Base-by-base conservation (phyloP, 2,797 vertebrate species). In the Florisuga fusca region DNA sequence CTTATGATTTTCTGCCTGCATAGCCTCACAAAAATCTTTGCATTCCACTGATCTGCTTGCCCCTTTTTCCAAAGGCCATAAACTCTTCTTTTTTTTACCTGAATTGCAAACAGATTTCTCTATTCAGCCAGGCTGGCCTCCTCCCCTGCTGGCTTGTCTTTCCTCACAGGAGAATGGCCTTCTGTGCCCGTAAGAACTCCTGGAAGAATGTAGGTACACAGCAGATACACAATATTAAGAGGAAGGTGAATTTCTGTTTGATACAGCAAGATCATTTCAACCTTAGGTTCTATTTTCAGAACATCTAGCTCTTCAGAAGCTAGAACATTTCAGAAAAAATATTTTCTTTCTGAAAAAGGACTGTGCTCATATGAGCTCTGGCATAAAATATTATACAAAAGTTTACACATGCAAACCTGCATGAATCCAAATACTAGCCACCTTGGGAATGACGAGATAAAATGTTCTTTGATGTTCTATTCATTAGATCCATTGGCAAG, bases 381-480 rank as follows among this genome's bases (percentile, higher is more conserved):
- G 16, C 27, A 41, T 33, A 58, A 79, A 89, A 36, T 3, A 66
- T 10, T 7, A 16, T 22, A 19, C 12, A 62, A 27, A 84, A 69
- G 29, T 73, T 76, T 92, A 61, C 29, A 48, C 18, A 11, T n/a
- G 20, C 51, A 94, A 64, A 68, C 29, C 45, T 63, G 9, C 55
- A 55, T 26, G 55, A 61, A 68, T 57, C 34, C 62, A 64, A 74
- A 50, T 31, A 33, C n/a, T 43, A 92, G 1, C 21, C n/a, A 76
- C 21, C 63, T 55, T 55, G n/a, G 19, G 43, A 94, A 69, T 2
- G 2, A 69, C 15, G 27, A 71, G 43, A 62, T 63, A 67, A 94
- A 87, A 79, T 79, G 16, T 20, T 21, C 68, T 84, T 87, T 94
- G 68, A 85, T 80, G 15, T 87, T 87, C 48, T 94, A 27, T 87